phyloP scores from a whole-genome alignment of 2,113 vertebrate genomes.

The Trogon melanurus region DNA sequence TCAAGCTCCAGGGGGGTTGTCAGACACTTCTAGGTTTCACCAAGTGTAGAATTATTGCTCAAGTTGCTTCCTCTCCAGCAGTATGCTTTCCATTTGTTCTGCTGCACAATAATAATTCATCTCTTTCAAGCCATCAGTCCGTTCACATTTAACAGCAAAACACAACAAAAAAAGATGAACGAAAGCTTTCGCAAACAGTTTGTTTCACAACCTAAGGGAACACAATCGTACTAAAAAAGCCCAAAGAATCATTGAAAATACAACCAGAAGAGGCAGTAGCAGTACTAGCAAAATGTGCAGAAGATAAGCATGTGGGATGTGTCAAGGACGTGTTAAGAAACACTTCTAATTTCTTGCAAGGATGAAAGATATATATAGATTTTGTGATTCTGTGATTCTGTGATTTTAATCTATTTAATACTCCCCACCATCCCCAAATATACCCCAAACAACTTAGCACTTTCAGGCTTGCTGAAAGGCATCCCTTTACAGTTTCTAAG shows the following conservation, averaged over 20 bases:
- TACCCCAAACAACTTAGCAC: not conserved
- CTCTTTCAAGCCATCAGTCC: not conserved
- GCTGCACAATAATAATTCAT: not conserved
- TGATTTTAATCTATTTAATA: not conserved
- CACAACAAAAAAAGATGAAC: not conserved
- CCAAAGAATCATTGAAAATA: not conserved
- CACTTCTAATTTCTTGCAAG: not conserved
- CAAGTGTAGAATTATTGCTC: not conserved
- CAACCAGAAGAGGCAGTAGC: not conserved
- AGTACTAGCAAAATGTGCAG: not conserved
- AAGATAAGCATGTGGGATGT: not conserved
- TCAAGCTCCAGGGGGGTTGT: not conserved
- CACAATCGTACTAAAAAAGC: not conserved
- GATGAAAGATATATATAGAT: not conserved
- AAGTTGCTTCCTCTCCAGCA: not conserved
- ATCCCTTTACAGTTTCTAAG: not conserved
- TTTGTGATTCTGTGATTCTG: not conserved
- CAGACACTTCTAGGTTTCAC: not conserved
- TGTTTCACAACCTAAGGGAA: not conserved
- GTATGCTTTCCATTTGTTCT: not conserved
- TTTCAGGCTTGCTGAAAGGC: not conserved
- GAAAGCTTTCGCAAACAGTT: not conserved
- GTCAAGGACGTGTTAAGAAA: no score
- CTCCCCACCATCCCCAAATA: fast-evolving
- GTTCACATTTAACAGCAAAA: not conserved